Percentiles rank a stretch among this genome's conserved stretches.
Evolutionary conservation across 2,888 invertebrate genomes (phyloP).

Genomic region (Tridacna crocea): DNA sequence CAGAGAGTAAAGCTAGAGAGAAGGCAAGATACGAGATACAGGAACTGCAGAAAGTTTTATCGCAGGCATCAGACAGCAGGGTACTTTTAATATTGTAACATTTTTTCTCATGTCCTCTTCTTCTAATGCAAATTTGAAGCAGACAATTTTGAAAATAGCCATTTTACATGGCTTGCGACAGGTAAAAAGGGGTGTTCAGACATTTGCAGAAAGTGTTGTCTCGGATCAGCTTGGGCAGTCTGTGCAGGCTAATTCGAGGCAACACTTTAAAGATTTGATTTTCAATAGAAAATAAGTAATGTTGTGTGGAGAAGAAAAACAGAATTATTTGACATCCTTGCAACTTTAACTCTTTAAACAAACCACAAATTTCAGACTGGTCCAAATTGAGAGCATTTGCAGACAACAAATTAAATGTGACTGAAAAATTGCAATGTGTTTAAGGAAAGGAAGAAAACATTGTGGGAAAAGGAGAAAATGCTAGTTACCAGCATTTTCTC

Average conservation of each 20-base stretch:
- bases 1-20: conserved; percentile 67
- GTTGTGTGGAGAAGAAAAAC: no score
- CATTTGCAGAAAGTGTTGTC: no score
- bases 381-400: not conserved
- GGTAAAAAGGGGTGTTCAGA: no score
- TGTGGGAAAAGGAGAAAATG: conserved; percentile 5
- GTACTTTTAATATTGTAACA: conserved; percentile 53
- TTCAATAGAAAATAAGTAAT: no score
- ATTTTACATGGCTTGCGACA: no score
- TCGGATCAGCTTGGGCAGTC: no score
- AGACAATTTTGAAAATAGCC: not conserved
- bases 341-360: not conserved
- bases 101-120: not conserved
- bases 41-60: conserved; percentile 72
- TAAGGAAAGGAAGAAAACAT: not conserved
- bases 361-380: not conserved
- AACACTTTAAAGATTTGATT: no score
- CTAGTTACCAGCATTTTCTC: not conserved
- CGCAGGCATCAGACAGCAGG: conserved; percentile 70
- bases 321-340: no score
- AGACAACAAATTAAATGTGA: not conserved
- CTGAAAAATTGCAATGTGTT: not conserved
- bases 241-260: no score
- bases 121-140: not conserved
- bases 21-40: conserved; percentile 70